A percentile compares a stretch with the other conserved stretches of the same genome.
Evolutionary conservation across 2,888 invertebrate species (phyloP).

Genomic region (Steromphala cineraria): DNA sequence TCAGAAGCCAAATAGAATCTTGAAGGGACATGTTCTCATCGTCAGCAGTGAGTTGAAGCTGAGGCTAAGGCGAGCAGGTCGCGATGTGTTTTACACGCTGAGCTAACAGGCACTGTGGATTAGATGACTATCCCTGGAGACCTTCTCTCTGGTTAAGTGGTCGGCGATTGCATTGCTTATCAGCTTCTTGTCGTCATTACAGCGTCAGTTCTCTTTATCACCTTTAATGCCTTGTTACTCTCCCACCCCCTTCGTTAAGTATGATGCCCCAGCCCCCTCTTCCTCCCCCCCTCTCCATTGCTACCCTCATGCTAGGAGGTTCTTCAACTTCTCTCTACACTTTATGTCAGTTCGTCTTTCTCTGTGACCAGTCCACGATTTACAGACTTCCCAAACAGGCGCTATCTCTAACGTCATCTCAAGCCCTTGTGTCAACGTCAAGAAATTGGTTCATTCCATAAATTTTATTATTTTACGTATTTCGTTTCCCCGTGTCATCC

Average conservation of each 20-base stretch:
- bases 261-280: no score
- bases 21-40: not conserved
- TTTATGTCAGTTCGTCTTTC: not conserved
- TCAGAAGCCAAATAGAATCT: not conserved
- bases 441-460: slow-evolving; percentile 25
- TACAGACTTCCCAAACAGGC: slow-evolving; percentile 4
- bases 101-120: slow-evolving; percentile 9
- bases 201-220: slow-evolving; percentile 13
- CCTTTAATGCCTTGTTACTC: slow-evolving; percentile 9
- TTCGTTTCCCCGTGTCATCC: not conserved
- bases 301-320: no score
- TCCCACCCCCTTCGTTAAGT: not conserved
- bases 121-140: slow-evolving; percentile 16
- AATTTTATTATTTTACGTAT: slow-evolving; percentile 24
- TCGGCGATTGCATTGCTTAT: slow-evolving; percentile 24
- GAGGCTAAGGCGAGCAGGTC: not conserved
- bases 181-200: not conserved
- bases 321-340: no score
- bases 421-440: slow-evolving; percentile 15
- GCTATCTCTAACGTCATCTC: not conserved
- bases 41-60: not conserved
- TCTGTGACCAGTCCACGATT: not conserved
- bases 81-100: not conserved
- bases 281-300: not conserved
- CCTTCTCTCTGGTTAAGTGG: not conserved